Evolutionary conservation across 2,888 invertebrate genomes (phyloP), one percentile per base, ranked within the genome.

Genomic region (Chelonus formosanus): DNA sequence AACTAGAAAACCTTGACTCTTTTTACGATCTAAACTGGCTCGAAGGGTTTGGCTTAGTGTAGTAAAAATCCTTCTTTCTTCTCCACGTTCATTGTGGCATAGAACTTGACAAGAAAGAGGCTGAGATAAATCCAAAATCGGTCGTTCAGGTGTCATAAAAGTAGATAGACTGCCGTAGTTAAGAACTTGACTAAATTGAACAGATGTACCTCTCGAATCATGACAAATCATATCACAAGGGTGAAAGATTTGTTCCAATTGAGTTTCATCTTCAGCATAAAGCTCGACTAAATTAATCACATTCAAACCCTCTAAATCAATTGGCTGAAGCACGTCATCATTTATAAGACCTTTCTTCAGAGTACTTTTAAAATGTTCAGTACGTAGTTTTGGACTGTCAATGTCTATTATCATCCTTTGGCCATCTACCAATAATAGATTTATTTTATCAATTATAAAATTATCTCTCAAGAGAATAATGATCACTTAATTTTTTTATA

Each of bases 151-250:
- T 47, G 67, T 62, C 74, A 73, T 74, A 5, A 72, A 63, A 10
- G 73, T 74, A 32, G 65, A 68, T 48, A 74, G 69, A 20, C 55
- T 53, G 8, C 67, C 67, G 32, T 67, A 66, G 35, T 65, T 65
- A 34, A 73, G 54, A 65, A 69, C 67, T 58, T 70, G 73, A 65
- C 65, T 68, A 65, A 72, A 72, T 61, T 72, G 72, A 48, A 75
- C 71, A 8, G 71, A 53, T 43, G 67, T 71, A 50, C 68, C 72
- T 66, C 67, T 63, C 20, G 69, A 68, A 62, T 74, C 74, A 53
- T 73, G 72, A 63, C 74, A 71, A 52, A 73, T 65, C 72, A 72
- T 71, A 63, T 74, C 73, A 54, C 74, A 74, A 20, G 71, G 75
- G 71, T 74, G 74, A 53, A 69, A 65, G 31, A 74, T 61, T 63